Conservation (phyloP, 2,797 vertebrate species). For the Parauchenoglanis punctatus region DNA sequence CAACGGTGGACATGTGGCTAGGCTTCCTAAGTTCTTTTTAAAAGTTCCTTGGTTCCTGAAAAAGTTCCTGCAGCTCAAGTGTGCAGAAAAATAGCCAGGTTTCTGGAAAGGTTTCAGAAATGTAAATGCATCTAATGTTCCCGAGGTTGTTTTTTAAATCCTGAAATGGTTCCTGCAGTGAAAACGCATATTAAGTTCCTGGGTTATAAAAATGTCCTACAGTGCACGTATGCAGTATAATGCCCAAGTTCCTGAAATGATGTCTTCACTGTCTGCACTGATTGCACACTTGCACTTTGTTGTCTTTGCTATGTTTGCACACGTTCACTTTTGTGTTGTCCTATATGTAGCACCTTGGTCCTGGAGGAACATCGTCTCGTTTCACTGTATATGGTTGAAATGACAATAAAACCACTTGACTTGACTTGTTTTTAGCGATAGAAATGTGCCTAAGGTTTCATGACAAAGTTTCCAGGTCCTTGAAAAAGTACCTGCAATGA, state of each 20-base stretch:
- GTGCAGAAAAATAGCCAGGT: not conserved
- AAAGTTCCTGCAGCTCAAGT: not conserved
- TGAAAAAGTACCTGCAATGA: not conserved
- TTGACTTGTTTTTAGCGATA: not conserved
- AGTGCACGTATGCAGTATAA: not conserved
- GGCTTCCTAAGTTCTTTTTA: not conserved
- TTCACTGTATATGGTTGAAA: too few relatives aligned
- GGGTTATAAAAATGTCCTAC: not conserved
- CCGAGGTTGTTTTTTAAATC: not conserved
- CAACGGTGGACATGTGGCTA: not conserved
- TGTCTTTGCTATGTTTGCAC: too few relatives aligned
- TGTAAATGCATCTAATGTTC: not conserved
- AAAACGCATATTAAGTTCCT: not conserved
- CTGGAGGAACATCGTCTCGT: too few relatives aligned
- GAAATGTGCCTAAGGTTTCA: not conserved
- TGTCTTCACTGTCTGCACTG: too few relatives aligned
- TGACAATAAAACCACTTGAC: too few relatives aligned
- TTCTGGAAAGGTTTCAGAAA: not conserved
- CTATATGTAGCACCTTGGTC: too few relatives aligned
- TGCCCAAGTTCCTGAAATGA: not conserved
- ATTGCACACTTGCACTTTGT: too few relatives aligned
- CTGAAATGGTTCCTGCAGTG: not conserved
- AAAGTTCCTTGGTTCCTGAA: not conserved
- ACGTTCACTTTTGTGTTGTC: too few relatives aligned
- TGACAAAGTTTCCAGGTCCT: not conserved